Percentiles rank a stretch among this genome's conserved stretches.
Evolutionary conservation across 2,797 vertebrate species (phyloP).

Genomic region (Coregonus ussuriensis): DNA sequence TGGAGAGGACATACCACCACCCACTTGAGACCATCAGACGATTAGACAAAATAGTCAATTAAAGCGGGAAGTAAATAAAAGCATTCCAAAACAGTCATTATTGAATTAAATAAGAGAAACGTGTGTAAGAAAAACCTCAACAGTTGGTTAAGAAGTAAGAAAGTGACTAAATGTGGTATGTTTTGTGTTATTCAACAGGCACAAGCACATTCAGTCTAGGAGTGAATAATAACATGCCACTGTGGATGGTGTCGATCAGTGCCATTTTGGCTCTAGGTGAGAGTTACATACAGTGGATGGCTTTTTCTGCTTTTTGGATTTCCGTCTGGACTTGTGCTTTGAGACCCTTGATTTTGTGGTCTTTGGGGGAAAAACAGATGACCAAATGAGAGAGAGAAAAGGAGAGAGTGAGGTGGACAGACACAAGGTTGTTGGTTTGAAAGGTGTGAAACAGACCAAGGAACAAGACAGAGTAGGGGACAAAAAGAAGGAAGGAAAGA

Average conservation of each 20-base stretch:
- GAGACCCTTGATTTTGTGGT: conserved; percentile 80
- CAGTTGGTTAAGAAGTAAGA: conserved; percentile 23
- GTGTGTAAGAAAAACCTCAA: conserved; percentile 8
- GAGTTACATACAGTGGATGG: conserved; percentile 82
- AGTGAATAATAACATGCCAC: conserved; percentile 43
- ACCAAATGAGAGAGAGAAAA: conserved; percentile 28
- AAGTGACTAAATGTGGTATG: conserved; percentile 7
- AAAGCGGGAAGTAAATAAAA: conserved; percentile 30
- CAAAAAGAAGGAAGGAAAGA: conserved; percentile 50
- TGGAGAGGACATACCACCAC: conserved; percentile 21
- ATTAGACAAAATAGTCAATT: conserved; percentile 5
- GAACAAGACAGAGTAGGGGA: not conserved
- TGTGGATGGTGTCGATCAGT: conserved; percentile 11
- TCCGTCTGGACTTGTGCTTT: conserved; percentile 82
- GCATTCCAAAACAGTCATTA: conserved; percentile 43
- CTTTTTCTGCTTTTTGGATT: conserved; percentile 90
- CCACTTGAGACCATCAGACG: conserved; percentile 22
- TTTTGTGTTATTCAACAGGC: conserved; percentile 52
- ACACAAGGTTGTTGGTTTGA: not conserved
- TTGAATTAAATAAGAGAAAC: conserved; percentile 21
- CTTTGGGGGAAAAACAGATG: conserved; percentile 58
- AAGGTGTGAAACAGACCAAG: not conserved
- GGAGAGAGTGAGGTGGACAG: not conserved
- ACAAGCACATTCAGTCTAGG: conserved; percentile 58
- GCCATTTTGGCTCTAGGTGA: conserved; percentile 53